Conservation (phyloP, 1,140 invertebrate species). For the Drosophila chauvacae region DNA sequence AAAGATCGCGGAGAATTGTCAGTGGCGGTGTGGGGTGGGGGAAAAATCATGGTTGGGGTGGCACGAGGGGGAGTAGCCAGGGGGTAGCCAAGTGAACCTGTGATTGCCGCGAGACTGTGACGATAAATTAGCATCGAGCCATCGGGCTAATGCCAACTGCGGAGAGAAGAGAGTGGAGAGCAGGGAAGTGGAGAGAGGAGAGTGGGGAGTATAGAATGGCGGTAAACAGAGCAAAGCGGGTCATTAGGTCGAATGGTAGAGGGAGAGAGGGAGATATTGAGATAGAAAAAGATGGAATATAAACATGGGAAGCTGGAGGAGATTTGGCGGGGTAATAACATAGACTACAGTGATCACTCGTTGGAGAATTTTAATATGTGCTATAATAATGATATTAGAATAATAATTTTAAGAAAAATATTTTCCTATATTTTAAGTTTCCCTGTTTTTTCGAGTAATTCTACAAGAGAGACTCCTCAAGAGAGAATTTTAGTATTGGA, state of each 20-base stretch:
- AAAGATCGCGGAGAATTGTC: constrained; percentile 25
- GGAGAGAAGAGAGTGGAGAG: not conserved
- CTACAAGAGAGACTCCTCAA: not conserved
- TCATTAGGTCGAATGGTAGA: constrained; percentile 58
- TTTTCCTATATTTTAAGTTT: too few species aligned
- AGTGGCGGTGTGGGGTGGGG: not conserved
- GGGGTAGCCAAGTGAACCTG: constrained; percentile 54
- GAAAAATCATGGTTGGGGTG: not conserved
- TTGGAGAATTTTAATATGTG: too few species aligned
- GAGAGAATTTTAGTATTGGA: too few species aligned
- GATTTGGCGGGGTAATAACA: constrained; percentile 1
- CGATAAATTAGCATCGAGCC: constrained; percentile 78
- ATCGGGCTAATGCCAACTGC: constrained; percentile 14
- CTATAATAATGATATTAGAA: too few species aligned
- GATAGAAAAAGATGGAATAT: constrained; percentile 5
- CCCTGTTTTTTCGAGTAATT: too few species aligned
- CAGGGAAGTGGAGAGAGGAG: not conserved
- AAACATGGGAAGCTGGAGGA: constrained; percentile 25
- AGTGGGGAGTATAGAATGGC: constrained; percentile 1
- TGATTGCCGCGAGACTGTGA: constrained; percentile 64
- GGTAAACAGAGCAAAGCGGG: constrained; percentile 61
- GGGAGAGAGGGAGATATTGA: not conserved
- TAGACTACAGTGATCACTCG: not conserved
- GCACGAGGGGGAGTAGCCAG: not conserved
- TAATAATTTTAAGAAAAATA: too few species aligned